A percentile compares a stretch with the other conserved stretches of the same genome.
These are phyloP conservation scores for Tyrophagus putrescentiae DNA, from an alignment of 1,140 invertebrate species.

Conservation along the genomic window DNA sequence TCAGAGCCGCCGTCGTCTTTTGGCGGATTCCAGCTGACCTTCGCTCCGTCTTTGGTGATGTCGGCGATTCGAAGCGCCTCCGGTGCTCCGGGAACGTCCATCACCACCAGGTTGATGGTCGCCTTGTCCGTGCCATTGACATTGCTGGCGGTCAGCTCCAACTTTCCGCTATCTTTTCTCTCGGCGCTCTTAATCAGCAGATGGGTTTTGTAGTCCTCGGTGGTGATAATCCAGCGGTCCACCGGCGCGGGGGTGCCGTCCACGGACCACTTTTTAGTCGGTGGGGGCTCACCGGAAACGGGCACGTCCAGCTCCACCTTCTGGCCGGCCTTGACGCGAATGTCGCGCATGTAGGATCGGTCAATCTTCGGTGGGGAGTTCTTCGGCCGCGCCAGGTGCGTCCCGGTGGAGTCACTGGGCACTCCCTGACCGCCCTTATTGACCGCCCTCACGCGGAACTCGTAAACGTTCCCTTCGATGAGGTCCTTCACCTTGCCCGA, in stretches of 20 bases:
- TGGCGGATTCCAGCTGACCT: constrained; percentile 82
- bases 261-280: constrained; percentile 64
- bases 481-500: constrained; percentile 72
- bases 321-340: constrained; percentile 78
- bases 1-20: constrained; percentile 84
- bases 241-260: constrained; percentile 43
- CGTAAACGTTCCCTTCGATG: constrained; percentile 73
- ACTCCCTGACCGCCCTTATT: constrained; percentile 90
- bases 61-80: constrained; percentile 55
- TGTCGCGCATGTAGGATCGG: constrained; percentile 63
- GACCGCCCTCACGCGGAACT: constrained; percentile 84
- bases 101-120: constrained; percentile 65
- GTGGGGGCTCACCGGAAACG: constrained; percentile 89
- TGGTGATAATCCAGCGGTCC: constrained; percentile 68
- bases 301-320: constrained; percentile 75
- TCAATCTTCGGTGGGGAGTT: constrained; percentile 68
- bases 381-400: constrained; percentile 42
- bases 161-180: constrained; percentile 77
- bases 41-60: constrained; percentile 80
- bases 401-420: constrained; percentile 45
- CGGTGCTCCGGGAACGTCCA: constrained; percentile 31
- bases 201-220: constrained; percentile 62
- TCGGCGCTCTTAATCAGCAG: constrained; percentile 69
- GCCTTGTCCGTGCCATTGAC: constrained; percentile 79
- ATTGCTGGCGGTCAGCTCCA: constrained; percentile 74